A percentile compares a stretch with the other conserved stretches of the same genome.
Evolutionary conservation across 1,140 invertebrate genomes (phyloP).

Genomic region (Pantala flavescens): DNA sequence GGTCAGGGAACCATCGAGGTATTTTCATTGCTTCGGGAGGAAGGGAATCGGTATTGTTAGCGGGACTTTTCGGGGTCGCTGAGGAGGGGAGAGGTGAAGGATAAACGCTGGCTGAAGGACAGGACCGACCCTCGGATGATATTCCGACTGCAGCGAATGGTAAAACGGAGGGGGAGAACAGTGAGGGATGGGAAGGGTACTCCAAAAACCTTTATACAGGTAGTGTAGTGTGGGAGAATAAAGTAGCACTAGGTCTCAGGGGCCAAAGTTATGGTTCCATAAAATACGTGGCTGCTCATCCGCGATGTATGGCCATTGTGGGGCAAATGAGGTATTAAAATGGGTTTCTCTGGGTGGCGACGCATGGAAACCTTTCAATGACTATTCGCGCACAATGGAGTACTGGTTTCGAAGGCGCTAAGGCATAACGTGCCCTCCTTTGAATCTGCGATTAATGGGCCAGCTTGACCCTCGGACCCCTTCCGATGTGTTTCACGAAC

Average conservation of each 20-base stretch:
- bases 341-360: background rate
- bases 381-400: background rate
- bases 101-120: too few relatives aligned
- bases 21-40: background rate
- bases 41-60: background rate
- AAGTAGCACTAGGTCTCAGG: background rate
- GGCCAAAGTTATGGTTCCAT: background rate
- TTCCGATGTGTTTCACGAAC: too few relatives aligned
- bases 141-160: background rate
- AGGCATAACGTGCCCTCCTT: background rate
- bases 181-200: background rate
- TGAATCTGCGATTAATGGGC: background rate
- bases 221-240: background rate
- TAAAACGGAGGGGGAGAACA: background rate
- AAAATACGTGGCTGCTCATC: conserved; percentile 1
- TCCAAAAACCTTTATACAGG: background rate
- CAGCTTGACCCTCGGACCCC: background rate
- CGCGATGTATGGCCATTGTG: background rate
- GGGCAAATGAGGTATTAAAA: conserved; percentile 2
- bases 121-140: too few relatives aligned
- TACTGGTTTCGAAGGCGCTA: background rate
- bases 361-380: background rate
- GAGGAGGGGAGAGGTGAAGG: background rate
- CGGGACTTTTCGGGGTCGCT: background rate
- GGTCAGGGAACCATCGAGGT: background rate